Percentiles rank a stretch among this genome's conserved stretches.
Evolutionary conservation across 2,797 vertebrate genomes (phyloP).

Genomic region (Sandelia bainsii): DNA sequence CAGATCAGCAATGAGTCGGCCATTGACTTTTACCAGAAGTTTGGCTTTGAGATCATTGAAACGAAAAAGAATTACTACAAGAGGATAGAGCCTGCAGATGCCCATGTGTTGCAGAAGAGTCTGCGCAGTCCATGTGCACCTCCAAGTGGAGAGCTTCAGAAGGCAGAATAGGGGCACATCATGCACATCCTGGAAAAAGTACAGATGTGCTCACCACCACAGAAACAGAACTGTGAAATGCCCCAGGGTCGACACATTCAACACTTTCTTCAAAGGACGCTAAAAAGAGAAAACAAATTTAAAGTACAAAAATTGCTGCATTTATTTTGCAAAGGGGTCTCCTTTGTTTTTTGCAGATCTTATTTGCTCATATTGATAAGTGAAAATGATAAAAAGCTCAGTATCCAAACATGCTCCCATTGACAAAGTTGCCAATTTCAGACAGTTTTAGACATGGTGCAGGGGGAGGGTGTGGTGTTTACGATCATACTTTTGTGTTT

Average conservation of each 20-base stretch:
- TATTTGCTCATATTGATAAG: slow-evolving; percentile 71
- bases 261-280: slow-evolving; percentile 87
- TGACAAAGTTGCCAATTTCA: slow-evolving; percentile 73
- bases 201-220: slow-evolving; percentile 88
- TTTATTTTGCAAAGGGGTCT: slow-evolving; percentile 82
- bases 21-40: slow-evolving; percentile 99
- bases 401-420: slow-evolving; percentile 73
- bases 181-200: slow-evolving; percentile 79
- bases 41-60: slow-evolving; percentile 99
- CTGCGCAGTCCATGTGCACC: slow-evolving; percentile 92
- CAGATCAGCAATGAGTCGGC: slow-evolving; percentile 99
- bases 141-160: slow-evolving; percentile 94
- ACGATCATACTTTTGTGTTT: slow-evolving; percentile 79
- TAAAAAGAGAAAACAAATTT: slow-evolving; percentile 85
- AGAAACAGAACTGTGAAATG: slow-evolving; percentile 88
- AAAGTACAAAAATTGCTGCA: slow-evolving; percentile 83
- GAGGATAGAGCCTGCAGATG: slow-evolving; percentile 99
- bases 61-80: slow-evolving; percentile 99
- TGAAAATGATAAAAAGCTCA: slow-evolving; percentile 73
- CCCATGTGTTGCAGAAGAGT: slow-evolving; percentile 99
- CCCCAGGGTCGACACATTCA: slow-evolving; percentile 84
- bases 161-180: slow-evolving; percentile 89
- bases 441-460: slow-evolving; percentile 74
- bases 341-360: slow-evolving; percentile 72
- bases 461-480: slow-evolving; percentile 73